Base-by-base conservation (phyloP, 2,888 invertebrate species). In the Trichacis sp. region DNA sequence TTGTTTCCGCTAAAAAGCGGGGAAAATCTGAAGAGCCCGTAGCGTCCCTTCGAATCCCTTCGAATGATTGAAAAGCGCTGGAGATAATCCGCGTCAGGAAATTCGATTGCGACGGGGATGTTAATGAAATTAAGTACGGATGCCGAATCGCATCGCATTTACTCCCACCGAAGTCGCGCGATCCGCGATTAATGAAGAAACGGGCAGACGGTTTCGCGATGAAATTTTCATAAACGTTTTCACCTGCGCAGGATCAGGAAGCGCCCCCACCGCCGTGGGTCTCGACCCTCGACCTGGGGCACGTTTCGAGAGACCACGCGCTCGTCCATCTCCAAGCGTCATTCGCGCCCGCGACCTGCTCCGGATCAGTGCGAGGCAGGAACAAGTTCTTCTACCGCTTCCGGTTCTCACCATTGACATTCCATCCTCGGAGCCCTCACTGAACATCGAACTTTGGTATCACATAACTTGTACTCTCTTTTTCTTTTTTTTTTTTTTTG, bases 181-280 rank as follows among this genome's bases (percentile, higher is more conserved):
- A n/a, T n/a, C n/a, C n/a, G n/a, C n/a, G n/a, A n/a, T n/a, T n/a
- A n/a, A n/a, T n/a, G n/a, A n/a, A n/a, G n/a, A n/a, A n/a, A n/a
- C n/a, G n/a, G n/a, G n/a, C n/a, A n/a, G n/a, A n/a, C n/a, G n/a
- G n/a, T n/a, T n/a, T n/a, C n/a, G n/a, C n/a, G n/a, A n/a, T n/a
- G n/a, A n/a, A n/a, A n/a, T n/a, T n/a, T n/a, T n/a, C n/a, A n/a
- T n/a, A n/a, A n/a, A n/a, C n/a, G n/a, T n/a, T n/a, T n/a, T n/a
- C 66, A 58, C 55, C 61, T 66, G 66, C 66, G 66, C 66, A 66
- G 66, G 62, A 66, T 52, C 66, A 47, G 38, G 55, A 66, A 58
- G 42, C 51, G 47, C 36, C 62, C 62, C 64, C 69, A 61, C 69
- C 59, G 56, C 14, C 38, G n/a, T 11, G 47, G 45, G 0, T 40